These are phyloP conservation scores for Carposina sasakii DNA, from an alignment of 1,140 invertebrate species.

Conservation along the genomic window DNA sequence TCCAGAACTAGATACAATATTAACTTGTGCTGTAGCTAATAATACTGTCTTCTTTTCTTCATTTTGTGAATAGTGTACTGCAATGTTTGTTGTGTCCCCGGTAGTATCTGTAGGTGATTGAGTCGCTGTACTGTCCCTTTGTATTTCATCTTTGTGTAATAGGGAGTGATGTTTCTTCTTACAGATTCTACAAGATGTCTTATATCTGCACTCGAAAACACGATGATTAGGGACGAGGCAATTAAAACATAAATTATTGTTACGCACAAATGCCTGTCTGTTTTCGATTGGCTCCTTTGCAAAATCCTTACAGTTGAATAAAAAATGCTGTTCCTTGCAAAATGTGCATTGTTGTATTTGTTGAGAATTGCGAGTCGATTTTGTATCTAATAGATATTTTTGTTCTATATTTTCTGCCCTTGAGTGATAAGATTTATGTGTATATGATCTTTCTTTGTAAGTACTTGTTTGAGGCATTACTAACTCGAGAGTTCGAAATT, in stretches of 20 bases:
- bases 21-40: conserved; percentile 25
- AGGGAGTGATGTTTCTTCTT: conserved; percentile 10
- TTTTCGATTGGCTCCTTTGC: conserved; percentile 3
- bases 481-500: conserved; percentile 31
- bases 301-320: conserved; percentile 15
- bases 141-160: not conserved
- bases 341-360: conserved; percentile 1
- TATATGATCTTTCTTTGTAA: conserved; percentile 7
- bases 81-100: too few species aligned
- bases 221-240: conserved; percentile 7
- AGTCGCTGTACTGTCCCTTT: too few species aligned
- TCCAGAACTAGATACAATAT: conserved; percentile 17
- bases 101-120: conserved; percentile 10
- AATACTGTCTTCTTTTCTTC: conserved; percentile 19
- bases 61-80: conserved; percentile 18
- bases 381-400: not conserved
- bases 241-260: conserved; percentile 21
- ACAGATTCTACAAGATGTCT: conserved; percentile 2
- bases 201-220: not conserved
- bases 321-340: not conserved
- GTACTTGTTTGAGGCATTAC: conserved; percentile 12
- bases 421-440: conserved; percentile 13
- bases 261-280: conserved; percentile 15
- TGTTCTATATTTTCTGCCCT: conserved; percentile 3
- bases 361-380: conserved; percentile 6